Base-by-base conservation (phyloP, 2,888 invertebrate genomes). In the Sphaerophoria rueppellii region DNA sequence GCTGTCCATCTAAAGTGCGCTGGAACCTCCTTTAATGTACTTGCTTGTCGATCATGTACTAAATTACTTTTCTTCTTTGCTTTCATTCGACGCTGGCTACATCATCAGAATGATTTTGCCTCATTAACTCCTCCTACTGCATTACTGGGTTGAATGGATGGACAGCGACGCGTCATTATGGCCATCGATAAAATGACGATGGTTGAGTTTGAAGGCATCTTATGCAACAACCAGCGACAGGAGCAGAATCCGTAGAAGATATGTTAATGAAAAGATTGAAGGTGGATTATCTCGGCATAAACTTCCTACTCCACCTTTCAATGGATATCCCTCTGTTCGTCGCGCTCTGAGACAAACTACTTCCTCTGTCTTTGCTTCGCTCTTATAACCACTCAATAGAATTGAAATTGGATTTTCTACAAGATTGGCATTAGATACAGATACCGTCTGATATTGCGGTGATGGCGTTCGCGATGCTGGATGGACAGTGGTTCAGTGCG, bases 261-360 rank as follows among this genome's bases (percentile, higher is more conserved):
- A 85, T 85, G 85, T 85, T 85, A 85, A 85, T 85, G 85, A 85
- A 85, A 85, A 85, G 85, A 77, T 85, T 85, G 85, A 77, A 85
- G 85, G 85, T 85, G 85, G 81, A 85, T 85, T 85, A 81, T 85
- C 78, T 73, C 54, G 9, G 37, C 40, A 24, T 24, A 60, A 4
- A 77, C 85, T 81, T 85, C 85, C 85, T 81, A 77, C 81, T 81
- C 76, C 81, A 73, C 85, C 80, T 81, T 81, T 76, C 69, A 58
- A 54, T 50, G 12, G 50, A 37, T 34, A n/a, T 24, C 37, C 9
- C 54, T n/a, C 34, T 40, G 46, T 12, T 35, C 16, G 40, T 32
- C 7, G 12, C 40, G 2, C 24, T 24, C 24, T 24, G 24, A 24
- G 24, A 24, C 40, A 40, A 40, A 40, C 4, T 43, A 24, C 16